Base-by-base conservation (phyloP, 2,888 invertebrate species). In the Tinea pellionella region DNA sequence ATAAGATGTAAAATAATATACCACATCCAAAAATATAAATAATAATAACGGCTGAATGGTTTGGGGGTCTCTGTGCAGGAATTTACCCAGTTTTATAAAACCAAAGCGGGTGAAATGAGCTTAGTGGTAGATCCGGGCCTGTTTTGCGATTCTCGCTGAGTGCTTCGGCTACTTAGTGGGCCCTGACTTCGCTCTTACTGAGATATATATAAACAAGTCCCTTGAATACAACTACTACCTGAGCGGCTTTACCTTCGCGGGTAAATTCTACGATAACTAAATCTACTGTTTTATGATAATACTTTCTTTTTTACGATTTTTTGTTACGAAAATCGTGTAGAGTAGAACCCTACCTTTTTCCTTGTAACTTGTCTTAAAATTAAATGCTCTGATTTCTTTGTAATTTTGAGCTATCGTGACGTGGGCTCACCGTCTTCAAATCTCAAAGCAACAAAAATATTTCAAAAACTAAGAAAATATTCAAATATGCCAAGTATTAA, bases 71-170 rank as follows among this genome's bases (percentile, higher is more conserved):
- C 43, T 70, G 72, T 76, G 74, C 72, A 68, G 77, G 75, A 81
- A 80, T 82, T 80, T 78, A 78, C 76, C 72, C 78, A 79, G 82
- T 83, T 83, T 83, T 85, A 84, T 83, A 82, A 81, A 83, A 82
- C 75, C 80, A 78, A 78, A 80, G 79, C 81, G 75, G 73, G 73
- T 66, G 75, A 73, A 82, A 81, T 78, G 76, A 80, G 85, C 85
- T 84, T 84, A 84, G 79, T 73, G 77, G 73, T 66, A 74, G 74
- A 71, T 75, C 71, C 68, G 69, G 63, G 62, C 67, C 59, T 59
- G 59, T 59, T 59, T 59, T 29, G 59, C 59, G 59, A 59, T 18
- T 18, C 29, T 16, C 59, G 59, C 51, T 69, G 75, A 77, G 78
- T 77, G 79, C 71, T 30, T 64, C 68, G 64, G 74, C 75, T 78